Evolutionary conservation across 2,888 invertebrate species (phyloP).

Genomic region (Gryllus longicercus): DNA sequence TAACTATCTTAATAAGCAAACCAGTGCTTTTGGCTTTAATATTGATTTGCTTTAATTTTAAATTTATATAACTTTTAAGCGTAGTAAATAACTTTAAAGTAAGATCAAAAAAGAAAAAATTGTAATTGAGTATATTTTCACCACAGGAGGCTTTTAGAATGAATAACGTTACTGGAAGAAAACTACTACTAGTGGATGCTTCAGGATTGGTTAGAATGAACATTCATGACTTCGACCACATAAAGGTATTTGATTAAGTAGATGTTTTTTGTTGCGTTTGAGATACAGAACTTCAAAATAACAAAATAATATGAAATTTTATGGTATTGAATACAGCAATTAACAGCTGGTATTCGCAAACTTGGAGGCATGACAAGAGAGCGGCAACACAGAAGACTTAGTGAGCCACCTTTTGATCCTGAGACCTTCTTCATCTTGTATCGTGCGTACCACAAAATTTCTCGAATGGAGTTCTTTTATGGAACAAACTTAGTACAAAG

Average conservation of each 20-base stretch:
- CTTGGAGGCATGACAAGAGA: neutral
- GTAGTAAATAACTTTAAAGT: no score
- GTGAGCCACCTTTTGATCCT: neutral
- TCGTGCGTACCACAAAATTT: neutral
- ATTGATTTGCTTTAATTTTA: no score
- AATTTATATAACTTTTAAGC: no score
- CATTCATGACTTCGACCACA: neutral
- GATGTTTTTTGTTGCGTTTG: neutral
- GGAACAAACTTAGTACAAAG: neutral
- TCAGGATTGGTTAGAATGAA: neutral
- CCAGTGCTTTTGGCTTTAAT: no score
- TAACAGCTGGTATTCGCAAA: neutral
- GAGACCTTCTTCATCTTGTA: neutral
- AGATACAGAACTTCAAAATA: neutral
- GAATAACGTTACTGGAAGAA: neutral
- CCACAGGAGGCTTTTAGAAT: neutral
- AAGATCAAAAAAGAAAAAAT: no score
- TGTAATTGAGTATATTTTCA: neutral
- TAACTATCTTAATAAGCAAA: no score
- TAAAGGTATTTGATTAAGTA: neutral
- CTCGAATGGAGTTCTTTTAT: neutral
- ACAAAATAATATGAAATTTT: no score
- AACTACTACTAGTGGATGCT: neutral
- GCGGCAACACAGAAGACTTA: neutral
- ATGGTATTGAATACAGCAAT: neutral